A percentile compares a stretch with the other conserved stretches of the same genome.
Evolutionary conservation across 2,888 invertebrate species (phyloP).

Genomic region (Drosophila glabriapex): DNA sequence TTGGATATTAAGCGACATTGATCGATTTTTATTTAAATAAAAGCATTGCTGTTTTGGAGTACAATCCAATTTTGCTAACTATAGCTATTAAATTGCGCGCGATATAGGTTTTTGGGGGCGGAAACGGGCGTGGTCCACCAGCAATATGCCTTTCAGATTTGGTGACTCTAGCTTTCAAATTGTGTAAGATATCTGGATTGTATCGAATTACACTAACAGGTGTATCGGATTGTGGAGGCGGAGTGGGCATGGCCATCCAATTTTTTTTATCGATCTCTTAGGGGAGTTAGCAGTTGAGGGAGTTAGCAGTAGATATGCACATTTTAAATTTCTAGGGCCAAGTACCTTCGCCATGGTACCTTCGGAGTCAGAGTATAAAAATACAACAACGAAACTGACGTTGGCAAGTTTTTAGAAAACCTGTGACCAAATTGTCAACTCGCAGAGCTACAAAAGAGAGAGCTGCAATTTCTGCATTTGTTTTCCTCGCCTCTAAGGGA

Average conservation of each 20-base stretch:
- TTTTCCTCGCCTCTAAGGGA: slow-evolving; percentile 24
- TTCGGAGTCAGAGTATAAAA: background rate
- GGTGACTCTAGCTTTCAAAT: background rate
- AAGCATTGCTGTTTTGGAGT: too few species aligned
- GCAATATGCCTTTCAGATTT: background rate
- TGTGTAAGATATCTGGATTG: background rate
- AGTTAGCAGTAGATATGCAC: background rate
- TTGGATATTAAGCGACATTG: background rate
- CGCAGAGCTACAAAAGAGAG: slow-evolving; percentile 2
- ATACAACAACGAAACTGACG: background rate
- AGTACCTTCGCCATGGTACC: background rate
- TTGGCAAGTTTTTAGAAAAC: background rate
- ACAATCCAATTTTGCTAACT: background rate
- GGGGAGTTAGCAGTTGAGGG: background rate
- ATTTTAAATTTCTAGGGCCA: background rate
- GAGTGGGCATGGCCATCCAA: background rate
- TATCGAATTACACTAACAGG: background rate
- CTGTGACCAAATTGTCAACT: slow-evolving; percentile 4
- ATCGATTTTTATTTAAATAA: too few species aligned
- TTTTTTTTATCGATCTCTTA: background rate
- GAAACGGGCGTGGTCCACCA: too few species aligned
- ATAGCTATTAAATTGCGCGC: background rate
- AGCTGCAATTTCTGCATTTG: slow-evolving; percentile 10
- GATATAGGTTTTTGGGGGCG: too few species aligned
- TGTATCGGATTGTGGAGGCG: background rate